Percentiles rank a stretch among this genome's conserved stretches.
phyloP scores from a whole-genome alignment of 2,113 vertebrate genomes.

The Chlamydotis undulata region DNA sequence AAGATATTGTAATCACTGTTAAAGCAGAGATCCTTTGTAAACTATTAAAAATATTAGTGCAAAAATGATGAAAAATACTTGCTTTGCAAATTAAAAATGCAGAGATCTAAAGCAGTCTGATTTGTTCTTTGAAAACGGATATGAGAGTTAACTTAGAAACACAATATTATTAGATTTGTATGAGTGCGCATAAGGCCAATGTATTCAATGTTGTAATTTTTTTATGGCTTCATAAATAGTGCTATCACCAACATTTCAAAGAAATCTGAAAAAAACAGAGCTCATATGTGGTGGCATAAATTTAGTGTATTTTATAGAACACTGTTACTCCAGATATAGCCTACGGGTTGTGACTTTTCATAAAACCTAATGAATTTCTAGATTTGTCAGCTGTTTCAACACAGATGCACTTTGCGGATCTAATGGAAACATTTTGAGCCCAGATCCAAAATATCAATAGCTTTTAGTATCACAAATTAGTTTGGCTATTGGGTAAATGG shows the following conservation, averaged over 20 bases:
- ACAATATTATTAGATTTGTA: constrained; percentile 64
- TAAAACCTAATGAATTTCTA: constrained; percentile 77
- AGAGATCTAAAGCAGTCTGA: background rate
- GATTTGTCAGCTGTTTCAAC: constrained; percentile 78
- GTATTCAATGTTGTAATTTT: constrained; percentile 66
- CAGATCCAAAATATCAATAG: constrained; percentile 77
- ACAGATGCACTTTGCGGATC: constrained; percentile 75
- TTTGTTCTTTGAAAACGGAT: constrained; percentile 43
- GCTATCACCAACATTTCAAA: constrained; percentile 72
- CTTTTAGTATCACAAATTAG: constrained; percentile 74
- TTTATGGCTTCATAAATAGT: constrained; percentile 74
- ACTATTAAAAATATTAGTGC: background rate
- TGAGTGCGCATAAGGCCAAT: constrained; percentile 60
- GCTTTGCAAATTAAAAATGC: background rate
- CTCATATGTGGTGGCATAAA: constrained; percentile 63
- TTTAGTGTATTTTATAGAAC: constrained; percentile 72
- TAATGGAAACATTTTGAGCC: constrained; percentile 74
- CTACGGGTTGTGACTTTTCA: constrained; percentile 75
- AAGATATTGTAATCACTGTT: background rate
- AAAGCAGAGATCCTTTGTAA: background rate
- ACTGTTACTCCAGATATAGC: constrained; percentile 68
- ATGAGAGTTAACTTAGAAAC: background rate
- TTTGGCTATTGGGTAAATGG: constrained; percentile 67
- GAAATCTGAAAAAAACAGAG: constrained; percentile 52
- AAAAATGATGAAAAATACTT: constrained; percentile 4